phyloP scores from a whole-genome alignment of 2,797 vertebrate genomes.

The Acanthis flammea region DNA sequence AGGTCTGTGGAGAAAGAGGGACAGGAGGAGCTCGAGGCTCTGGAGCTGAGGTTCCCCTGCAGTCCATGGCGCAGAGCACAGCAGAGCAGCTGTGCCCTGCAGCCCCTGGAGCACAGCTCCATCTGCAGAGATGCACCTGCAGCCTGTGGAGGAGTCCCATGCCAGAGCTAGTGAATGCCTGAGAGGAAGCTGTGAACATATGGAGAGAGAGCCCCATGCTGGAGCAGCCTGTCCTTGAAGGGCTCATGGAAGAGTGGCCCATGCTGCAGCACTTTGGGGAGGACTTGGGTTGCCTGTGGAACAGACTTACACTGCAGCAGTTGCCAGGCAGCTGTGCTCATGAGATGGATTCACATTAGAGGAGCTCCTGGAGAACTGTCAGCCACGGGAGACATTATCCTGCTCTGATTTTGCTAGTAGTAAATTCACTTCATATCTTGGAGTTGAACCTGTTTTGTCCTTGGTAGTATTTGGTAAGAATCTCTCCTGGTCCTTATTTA shows the following conservation, averaged over 20 bases:
- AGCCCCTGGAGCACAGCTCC: background rate
- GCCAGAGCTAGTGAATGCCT: background rate
- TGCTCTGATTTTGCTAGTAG: background rate
- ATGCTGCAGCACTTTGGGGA: too few species aligned
- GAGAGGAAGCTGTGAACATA: background rate
- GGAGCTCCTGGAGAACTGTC: too few species aligned
- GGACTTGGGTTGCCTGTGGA: too few species aligned
- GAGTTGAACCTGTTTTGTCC: background rate
- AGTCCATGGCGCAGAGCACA: accelerated
- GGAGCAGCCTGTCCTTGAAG: too few species aligned
- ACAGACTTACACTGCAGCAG: too few species aligned
- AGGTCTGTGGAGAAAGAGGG: background rate
- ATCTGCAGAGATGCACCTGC: background rate
- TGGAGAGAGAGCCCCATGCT: background rate
- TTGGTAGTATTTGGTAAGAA: background rate
- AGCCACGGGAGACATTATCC: background rate
- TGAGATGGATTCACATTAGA: too few species aligned
- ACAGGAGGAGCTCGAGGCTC: background rate
- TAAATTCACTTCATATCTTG: background rate
- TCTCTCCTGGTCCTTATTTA: background rate
- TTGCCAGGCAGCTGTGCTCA: too few species aligned
- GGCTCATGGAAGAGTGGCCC: too few species aligned
- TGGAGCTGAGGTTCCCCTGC: accelerated
- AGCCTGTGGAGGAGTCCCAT: background rate
- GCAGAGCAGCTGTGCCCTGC: background rate